Conservation (phyloP, 2,797 vertebrate genomes). For the Anguilla pacifica region DNA sequence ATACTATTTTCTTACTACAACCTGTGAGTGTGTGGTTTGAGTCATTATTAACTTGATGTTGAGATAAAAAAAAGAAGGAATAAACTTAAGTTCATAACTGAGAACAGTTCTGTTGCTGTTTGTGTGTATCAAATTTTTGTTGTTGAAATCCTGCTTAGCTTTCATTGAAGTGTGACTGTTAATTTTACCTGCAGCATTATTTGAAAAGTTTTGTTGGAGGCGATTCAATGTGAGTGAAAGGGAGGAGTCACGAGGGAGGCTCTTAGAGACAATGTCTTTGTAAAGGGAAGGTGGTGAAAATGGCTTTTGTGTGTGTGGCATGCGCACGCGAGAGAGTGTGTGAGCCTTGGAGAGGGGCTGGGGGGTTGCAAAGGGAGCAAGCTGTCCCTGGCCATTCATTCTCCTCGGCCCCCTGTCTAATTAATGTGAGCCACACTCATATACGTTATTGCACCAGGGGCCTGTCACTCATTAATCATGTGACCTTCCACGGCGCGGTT, state of each 20-base stretch:
- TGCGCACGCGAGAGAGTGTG: constrained; percentile 52
- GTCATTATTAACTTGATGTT: not conserved
- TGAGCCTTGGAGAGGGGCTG: constrained; percentile 55
- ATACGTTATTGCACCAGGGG: constrained; percentile 90
- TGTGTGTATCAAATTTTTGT: not conserved
- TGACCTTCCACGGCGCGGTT: constrained; percentile 97
- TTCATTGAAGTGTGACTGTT: not conserved
- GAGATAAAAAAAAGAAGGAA: not conserved
- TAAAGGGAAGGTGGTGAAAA: not conserved
- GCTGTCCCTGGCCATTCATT: constrained; percentile 82
- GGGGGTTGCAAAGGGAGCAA: constrained; percentile 62
- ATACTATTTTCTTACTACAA: not conserved
- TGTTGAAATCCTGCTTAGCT: not conserved
- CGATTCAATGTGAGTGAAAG: not conserved
- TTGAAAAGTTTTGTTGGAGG: not conserved
- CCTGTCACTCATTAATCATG: constrained; percentile 99
- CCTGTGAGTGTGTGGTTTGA: constrained; percentile 1
- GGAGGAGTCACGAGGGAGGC: not conserved
- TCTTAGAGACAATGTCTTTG: not conserved
- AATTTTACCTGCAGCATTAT: not conserved
- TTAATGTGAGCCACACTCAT: constrained; percentile 91
- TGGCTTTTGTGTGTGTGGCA: constrained; percentile 11
- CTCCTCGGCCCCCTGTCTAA: constrained; percentile 87
- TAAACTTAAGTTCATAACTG: not conserved
- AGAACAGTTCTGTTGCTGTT: not conserved